Conservation (phyloP, 2,888 invertebrate species). For the Dolichomitus sp. region DNA sequence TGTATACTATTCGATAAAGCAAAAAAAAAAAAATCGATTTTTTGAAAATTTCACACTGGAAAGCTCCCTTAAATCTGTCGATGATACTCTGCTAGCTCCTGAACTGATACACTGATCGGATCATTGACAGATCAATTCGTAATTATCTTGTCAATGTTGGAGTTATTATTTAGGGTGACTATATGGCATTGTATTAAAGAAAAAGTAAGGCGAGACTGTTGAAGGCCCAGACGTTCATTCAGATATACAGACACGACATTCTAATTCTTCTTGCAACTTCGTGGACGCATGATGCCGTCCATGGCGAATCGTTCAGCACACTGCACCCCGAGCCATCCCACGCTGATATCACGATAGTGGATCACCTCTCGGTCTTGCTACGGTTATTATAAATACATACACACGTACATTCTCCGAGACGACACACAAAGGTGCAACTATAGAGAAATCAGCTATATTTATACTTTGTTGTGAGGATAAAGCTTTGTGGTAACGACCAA, state of each 20-base stretch:
- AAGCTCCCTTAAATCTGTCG: too few species aligned
- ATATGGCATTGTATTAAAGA: neutral
- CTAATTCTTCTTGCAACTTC: slow-evolving; percentile 60
- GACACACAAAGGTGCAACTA: slow-evolving; percentile 79
- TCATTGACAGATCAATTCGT: slow-evolving; percentile 7
- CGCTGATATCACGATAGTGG: slow-evolving; percentile 81
- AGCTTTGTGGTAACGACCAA: slow-evolving; percentile 78
- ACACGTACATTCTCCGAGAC: slow-evolving; percentile 68
- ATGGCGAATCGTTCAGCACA: slow-evolving; percentile 59
- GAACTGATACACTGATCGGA: neutral
- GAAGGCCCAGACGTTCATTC: slow-evolving; percentile 27
- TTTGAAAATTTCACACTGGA: too few species aligned
- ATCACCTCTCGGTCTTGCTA: slow-evolving; percentile 72
- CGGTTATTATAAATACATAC: slow-evolving; percentile 55
- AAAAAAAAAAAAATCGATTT: too few species aligned
- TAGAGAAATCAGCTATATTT: slow-evolving; percentile 82
- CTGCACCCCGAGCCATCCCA: slow-evolving; percentile 74
- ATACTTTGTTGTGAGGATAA: slow-evolving; percentile 83
- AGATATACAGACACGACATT: slow-evolving; percentile 6
- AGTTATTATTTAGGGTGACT: slow-evolving; percentile 23
- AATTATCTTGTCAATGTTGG: slow-evolving; percentile 14
- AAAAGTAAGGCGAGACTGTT: slow-evolving; percentile 27
- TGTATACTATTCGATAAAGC: too few species aligned
- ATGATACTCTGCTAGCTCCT: neutral
- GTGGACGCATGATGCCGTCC: slow-evolving; percentile 67